phyloP scores from a whole-genome alignment of 2,113 vertebrate species.

The Chunga burmeisteri region DNA sequence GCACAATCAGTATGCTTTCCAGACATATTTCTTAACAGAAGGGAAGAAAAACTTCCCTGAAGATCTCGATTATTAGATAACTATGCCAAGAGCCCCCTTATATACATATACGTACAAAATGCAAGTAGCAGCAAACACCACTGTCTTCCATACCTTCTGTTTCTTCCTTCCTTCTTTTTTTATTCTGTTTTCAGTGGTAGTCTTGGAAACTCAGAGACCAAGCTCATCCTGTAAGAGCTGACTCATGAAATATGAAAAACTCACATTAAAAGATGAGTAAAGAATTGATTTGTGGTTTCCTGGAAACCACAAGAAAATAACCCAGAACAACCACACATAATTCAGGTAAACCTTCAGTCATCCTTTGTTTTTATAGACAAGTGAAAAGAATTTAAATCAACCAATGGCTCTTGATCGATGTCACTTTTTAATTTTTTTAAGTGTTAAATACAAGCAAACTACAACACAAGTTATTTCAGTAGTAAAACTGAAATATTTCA shows the following conservation, averaged over 20 bases:
- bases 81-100: neutral
- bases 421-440: neutral
- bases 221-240: neutral
- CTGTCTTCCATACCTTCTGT: neutral
- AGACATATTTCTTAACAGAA: neutral
- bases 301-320: neutral
- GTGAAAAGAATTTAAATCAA: neutral
- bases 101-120: neutral
- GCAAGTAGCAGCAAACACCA: neutral
- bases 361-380: neutral
- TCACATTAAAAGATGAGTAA: neutral
- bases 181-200: neutral
- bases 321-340: neutral
- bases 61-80: neutral
- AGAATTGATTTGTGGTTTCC: neutral
- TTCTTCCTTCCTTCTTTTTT: neutral
- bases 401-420: neutral
- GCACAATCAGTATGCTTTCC: neutral
- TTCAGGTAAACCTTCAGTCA: neutral
- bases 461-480: neutral
- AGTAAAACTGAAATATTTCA: neutral
- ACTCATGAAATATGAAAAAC: neutral
- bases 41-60: neutral
- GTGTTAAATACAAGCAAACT: neutral
- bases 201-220: neutral